Evolutionary conservation across 2,888 invertebrate species (phyloP), one percentile per base, ranked within the genome.

Genomic region (Amphipoea oculea): DNA sequence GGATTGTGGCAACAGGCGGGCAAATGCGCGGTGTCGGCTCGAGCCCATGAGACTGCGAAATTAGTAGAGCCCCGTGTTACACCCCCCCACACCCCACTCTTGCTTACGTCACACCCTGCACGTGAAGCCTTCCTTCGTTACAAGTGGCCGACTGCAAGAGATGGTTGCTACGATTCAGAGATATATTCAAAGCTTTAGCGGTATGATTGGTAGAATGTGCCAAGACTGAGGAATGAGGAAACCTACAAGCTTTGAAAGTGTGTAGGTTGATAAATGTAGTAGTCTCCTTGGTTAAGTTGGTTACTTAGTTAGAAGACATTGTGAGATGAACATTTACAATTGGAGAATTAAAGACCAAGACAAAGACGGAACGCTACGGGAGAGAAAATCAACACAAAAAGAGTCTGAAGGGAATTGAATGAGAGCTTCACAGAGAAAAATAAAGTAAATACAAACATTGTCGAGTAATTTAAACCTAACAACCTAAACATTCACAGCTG

Each of bases 41-140:
- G 90, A 92, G 92, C 93, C 92, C 92, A 92, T 91, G 94, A 94
- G 94, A 94, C 93, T 92, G 90, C 90, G 91, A 95, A 95, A 95
- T 95, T 95, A 95, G 95, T 94, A 91, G 90, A 93, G 91, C 92
- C 89, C 36, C 40, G 86, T 93, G 94, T 93, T 91, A 92, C 91
- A 89, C 86, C 83, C 88, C 88, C 88, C 88, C 81, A 82, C 29
- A 66, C 70, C 78, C 78, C 11, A 29, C 45, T 72, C 42, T 45
- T 66, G 86, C 83, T 90, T 89, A 90, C 85, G 86, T 89, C 89
- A 90, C 91, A 86, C 90, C 90, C 89, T 86, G 83, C 86, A 91
- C 88, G 90, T 90, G 86, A 90, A 89, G 79, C 79, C 83, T 78
- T 84, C 79, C 83, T 78, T 84, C 79, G 87, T 87, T 88, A 86